These are phyloP conservation scores for Holacanthella duospinosa DNA, from an alignment of 2,888 invertebrate genomes.

Conservation along the genomic window DNA sequence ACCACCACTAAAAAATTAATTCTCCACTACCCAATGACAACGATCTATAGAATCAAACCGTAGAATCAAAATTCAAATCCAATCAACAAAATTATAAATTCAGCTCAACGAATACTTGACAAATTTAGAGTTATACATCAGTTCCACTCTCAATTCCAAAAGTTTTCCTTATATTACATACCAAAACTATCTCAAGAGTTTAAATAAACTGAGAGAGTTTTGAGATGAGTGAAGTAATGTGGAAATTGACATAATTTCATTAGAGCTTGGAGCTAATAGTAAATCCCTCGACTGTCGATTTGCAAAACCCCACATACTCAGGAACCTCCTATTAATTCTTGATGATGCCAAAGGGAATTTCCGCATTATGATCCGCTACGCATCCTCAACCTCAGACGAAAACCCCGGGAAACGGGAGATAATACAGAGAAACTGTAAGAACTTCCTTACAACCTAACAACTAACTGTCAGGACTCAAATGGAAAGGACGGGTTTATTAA, in stretches of 20 bases:
- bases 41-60: too few species aligned
- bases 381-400: not conserved
- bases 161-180: too few species aligned
- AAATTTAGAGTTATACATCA: too few species aligned
- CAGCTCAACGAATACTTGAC: too few species aligned
- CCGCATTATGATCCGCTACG: not conserved
- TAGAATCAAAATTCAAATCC: too few species aligned
- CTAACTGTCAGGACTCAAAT: not conserved
- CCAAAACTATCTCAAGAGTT: not conserved
- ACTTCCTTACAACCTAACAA: not conserved
- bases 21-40: too few species aligned
- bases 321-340: conserved; percentile 1
- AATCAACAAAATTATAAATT: too few species aligned
- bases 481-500: conserved; percentile 29
- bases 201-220: not conserved
- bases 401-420: not conserved
- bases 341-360: conserved; percentile 3
- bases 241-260: conserved; percentile 13
- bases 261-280: not conserved
- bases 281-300: conserved; percentile 2
- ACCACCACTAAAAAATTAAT: too few species aligned
- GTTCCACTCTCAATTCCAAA: too few species aligned
- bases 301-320: not conserved
- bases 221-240: conserved; percentile 1
- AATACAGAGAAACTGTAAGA: not conserved